Base-by-base conservation (phyloP, 2,888 invertebrate genomes). In the Aphrophora alni region DNA sequence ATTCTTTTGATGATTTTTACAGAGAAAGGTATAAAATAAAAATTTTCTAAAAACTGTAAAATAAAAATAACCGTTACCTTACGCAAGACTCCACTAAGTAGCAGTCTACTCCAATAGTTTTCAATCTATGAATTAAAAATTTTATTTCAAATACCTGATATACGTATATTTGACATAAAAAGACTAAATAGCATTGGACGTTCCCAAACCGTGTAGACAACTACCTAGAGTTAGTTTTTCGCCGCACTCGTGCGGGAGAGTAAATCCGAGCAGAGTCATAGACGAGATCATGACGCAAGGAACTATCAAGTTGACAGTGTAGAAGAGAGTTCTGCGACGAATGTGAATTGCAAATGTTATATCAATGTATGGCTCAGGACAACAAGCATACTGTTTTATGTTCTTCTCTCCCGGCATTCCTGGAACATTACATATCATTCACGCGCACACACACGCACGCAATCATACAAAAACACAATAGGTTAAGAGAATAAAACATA, bases 231-330 rank as follows among this genome's bases (percentile, higher is more conserved):
- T 97, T 85, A 98, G 93, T 90, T 98, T 98, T 89, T 98, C 98
- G 86, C 98, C 98, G 75, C 97, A 97, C 89, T 99, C 99, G 82
- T 98, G 98, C 85, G 99, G 99, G 88, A 99, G 91, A 85, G 98
- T 97, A 91, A 99, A 99, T 85, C 98, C 98, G 87, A 99, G 92
- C 86, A 99, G 93, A 86, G 98, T 98, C 97, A 99, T 98, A 86
- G 98, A 97, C 84, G 98, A 97, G 89, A 99, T 99, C 87, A 99
- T 93, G 87, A 99, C 97, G 89, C 98, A 98, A 86, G 99, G 99
- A 87, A 99, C 97, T 89, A 99, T 98, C 89, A 99, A 93, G 92
- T 99, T 99, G 93, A 99, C 98, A 91, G 98, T 98, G 91, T 99
- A 99, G 92, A 98, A 99, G 87, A 99, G 92, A 75, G 98, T 98